phyloP scores from a whole-genome alignment of 2,797 vertebrate genomes.

The Kryptolebias ocellatus region DNA sequence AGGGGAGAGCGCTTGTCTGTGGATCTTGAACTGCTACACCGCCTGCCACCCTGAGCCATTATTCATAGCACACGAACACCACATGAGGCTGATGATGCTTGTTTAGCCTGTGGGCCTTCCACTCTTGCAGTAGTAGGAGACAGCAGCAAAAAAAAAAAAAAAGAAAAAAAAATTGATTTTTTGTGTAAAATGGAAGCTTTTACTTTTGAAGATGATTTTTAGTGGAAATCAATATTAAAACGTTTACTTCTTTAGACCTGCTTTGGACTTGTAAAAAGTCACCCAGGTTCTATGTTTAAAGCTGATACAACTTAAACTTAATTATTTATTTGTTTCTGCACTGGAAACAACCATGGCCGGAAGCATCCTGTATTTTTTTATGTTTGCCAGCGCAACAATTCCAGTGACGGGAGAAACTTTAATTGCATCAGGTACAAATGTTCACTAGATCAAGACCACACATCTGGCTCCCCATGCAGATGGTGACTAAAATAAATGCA shows the following conservation, averaged over 20 bases:
- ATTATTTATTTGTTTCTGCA: neutral
- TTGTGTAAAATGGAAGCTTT: conserved; percentile 48
- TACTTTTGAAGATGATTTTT: conserved; percentile 44
- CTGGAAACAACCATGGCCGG: neutral
- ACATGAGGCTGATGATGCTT: conserved; percentile 73
- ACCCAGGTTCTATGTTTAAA: conserved; percentile 5
- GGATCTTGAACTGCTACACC: conserved; percentile 62
- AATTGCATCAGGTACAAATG: neutral
- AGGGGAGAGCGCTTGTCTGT: conserved; percentile 66
- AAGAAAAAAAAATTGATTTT: conserved; percentile 17
- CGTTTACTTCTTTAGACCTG: conserved; percentile 21
- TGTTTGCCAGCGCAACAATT: neutral
- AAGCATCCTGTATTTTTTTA: neutral
- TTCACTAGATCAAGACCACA: conserved; percentile 9
- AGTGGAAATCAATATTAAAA: conserved; percentile 41
- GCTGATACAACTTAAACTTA: neutral
- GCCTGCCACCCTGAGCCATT: conserved; percentile 65
- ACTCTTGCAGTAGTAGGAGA: conserved; percentile 54
- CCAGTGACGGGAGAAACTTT: neutral
- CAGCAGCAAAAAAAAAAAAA: conserved; percentile 40
- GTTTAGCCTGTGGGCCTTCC: conserved; percentile 70
- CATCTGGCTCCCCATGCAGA: conserved; percentile 61
- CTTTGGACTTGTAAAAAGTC: conserved; percentile 11
- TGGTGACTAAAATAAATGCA: conserved; percentile 53
- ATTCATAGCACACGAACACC: conserved; percentile 67